A percentile compares a stretch with the other conserved stretches of the same genome.
Conservation (phyloP, 2,113 vertebrate genomes). For the Chlorodrepanis virens region DNA sequence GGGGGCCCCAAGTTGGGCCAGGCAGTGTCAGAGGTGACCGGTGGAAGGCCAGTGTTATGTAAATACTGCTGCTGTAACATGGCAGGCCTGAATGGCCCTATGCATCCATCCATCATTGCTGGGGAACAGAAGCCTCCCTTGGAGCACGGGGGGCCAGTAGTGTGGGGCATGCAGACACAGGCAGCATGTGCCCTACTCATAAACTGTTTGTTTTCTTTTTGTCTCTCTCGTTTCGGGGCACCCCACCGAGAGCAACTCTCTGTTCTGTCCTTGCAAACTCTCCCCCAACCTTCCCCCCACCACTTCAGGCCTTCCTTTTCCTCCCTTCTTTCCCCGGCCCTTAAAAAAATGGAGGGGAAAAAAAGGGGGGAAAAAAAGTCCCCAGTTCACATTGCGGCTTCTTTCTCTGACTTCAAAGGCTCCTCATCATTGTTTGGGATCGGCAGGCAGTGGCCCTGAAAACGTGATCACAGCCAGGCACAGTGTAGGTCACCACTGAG, state of each 20-base stretch:
- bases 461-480: constrained; percentile 93
- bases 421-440: constrained; percentile 88
- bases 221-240: constrained; percentile 76
- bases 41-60: constrained; percentile 93
- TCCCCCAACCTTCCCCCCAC: constrained; percentile 36
- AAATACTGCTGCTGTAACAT: constrained; percentile 95
- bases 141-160: constrained; percentile 73
- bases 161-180: constrained; percentile 84
- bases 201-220: constrained; percentile 97
- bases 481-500: constrained; percentile 93
- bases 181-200: constrained; percentile 89
- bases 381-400: constrained; percentile 74
- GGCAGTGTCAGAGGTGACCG: constrained; percentile 78
- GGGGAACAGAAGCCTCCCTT: constrained; percentile 81
- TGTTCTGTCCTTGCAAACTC: constrained; percentile 78
- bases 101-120: constrained; percentile 94
- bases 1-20: constrained; percentile 61
- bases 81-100: constrained; percentile 85
- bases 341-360: background rate
- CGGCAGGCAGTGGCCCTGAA: constrained; percentile 89
- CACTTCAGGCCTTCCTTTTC: constrained; percentile 45
- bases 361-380: background rate
- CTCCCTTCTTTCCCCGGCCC: background rate
- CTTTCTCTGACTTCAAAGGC: constrained; percentile 96
- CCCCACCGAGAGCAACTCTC: constrained; percentile 81